These are phyloP conservation scores for Hypsibius dujardini DNA, from an alignment of 1,140 invertebrate species.

Conservation along the genomic window DNA sequence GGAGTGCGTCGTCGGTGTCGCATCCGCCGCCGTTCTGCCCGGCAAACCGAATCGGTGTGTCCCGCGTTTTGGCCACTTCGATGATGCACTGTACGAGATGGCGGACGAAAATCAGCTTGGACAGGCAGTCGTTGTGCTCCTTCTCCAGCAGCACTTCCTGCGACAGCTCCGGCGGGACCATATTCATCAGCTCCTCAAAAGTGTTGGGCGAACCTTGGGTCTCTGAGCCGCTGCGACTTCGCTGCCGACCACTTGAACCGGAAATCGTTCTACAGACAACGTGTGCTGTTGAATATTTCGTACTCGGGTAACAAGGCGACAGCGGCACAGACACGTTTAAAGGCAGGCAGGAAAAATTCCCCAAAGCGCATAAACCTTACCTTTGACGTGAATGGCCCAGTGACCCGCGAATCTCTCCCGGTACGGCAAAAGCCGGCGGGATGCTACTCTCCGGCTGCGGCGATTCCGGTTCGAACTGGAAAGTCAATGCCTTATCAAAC, in stretches of 20 bases:
- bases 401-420: not conserved
- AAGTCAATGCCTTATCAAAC: not conserved
- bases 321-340: no score
- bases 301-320: no score
- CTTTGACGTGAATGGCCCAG: no score
- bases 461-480: not conserved
- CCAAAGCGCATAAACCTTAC: no score
- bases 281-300: no score
- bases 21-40: conserved; percentile 27
- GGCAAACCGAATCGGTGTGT: conserved; percentile 39
- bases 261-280: not conserved
- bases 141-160: conserved; percentile 85
- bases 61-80: conserved; percentile 57
- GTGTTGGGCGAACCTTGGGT: conserved; percentile 43
- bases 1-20: conserved; percentile 25
- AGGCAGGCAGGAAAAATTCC: no score
- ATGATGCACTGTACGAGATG: conserved; percentile 74
- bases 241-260: conserved; percentile 33
- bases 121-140: conserved; percentile 79
- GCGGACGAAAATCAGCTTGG: conserved; percentile 77
- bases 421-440: conserved; percentile 14
- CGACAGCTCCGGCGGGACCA: conserved; percentile 70
- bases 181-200: conserved; percentile 48
- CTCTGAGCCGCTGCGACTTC: conserved; percentile 46
- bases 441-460: not conserved